These are phyloP conservation scores for Melinaea menophilus DNA, from an alignment of 2,888 invertebrate species.

Conservation along the genomic window DNA sequence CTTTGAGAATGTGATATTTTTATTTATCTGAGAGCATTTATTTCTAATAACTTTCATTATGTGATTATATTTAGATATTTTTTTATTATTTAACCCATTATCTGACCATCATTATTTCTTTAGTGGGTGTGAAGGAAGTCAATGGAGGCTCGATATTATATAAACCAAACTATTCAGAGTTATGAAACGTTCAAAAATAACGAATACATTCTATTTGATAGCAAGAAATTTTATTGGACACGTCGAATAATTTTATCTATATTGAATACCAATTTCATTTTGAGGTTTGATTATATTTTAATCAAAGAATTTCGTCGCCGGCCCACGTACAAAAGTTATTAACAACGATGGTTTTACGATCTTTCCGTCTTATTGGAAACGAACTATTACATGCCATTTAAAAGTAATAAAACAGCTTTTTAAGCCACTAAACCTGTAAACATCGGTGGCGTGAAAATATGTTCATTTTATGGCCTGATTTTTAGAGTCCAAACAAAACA, in stretches of 20 bases:
- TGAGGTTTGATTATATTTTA: conserved; percentile 28
- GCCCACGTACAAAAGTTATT: conserved; percentile 28
- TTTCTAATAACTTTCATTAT: no score
- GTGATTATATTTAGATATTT: no score
- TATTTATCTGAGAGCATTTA: background rate
- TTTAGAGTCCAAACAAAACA: conserved; percentile 37
- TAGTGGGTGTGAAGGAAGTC: background rate
- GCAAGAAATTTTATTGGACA: conserved; percentile 19
- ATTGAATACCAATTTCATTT: conserved; percentile 25
- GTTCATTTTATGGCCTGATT: conserved; percentile 63
- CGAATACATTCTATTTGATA: conserved; percentile 16
- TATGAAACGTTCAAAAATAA: background rate
- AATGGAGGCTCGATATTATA: background rate
- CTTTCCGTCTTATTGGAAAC: conserved; percentile 53
- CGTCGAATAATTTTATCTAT: conserved; percentile 28
- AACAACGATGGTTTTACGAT: conserved; percentile 25
- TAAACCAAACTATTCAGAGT: background rate
- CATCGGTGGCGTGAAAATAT: conserved; percentile 67
- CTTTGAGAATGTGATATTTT: conserved; percentile 6
- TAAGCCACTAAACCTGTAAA: conserved; percentile 52
- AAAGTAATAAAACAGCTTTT: conserved; percentile 68
- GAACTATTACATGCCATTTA: conserved; percentile 67
- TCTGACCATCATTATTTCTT: background rate
- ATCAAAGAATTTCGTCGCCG: conserved; percentile 30
- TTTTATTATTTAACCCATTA: no score